Conservation (phyloP, 2,888 invertebrate genomes). For the Drosophila histrio region DNA sequence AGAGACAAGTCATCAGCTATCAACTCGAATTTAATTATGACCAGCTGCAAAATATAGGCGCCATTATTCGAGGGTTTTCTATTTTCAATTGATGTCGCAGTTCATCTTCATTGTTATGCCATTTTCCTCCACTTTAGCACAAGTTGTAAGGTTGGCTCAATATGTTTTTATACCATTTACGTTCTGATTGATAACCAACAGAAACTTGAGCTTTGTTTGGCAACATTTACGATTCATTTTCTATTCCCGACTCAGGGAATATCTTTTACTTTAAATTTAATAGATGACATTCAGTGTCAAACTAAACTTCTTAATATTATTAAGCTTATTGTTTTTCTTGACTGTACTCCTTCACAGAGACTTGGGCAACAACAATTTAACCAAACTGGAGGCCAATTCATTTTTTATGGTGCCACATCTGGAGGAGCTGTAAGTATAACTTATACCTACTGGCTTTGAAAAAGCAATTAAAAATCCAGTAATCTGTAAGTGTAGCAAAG, state of each 20-base stretch:
- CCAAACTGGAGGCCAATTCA: conserved; percentile 88
- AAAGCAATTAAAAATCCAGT: not conserved
- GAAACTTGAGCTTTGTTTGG: conserved; percentile 25
- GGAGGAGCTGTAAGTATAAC: conserved; percentile 90
- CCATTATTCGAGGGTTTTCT: conserved; percentile 31
- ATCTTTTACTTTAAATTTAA: conserved; percentile 57
- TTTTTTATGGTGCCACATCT: conserved; percentile 88
- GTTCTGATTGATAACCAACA: conserved; percentile 65
- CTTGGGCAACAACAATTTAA: conserved; percentile 92
- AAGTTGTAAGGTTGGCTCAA: conserved; percentile 36
- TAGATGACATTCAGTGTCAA: conserved; percentile 45
- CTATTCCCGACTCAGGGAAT: conserved; percentile 48
- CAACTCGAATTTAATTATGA: conserved; percentile 41
- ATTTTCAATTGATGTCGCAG: conserved; percentile 38
- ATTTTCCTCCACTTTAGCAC: conserved; percentile 33
- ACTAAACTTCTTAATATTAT: conserved; percentile 51
- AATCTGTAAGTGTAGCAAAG: not conserved
- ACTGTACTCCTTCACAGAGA: conserved; percentile 86
- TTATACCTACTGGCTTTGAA: not conserved
- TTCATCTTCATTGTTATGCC: conserved; percentile 68
- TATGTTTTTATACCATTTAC: conserved; percentile 34
- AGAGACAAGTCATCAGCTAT: conserved; percentile 41
- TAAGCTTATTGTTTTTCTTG: conserved; percentile 43
- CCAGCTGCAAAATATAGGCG: conserved; percentile 17
- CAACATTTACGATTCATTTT: conserved; percentile 50